phyloP scores from a whole-genome alignment of 2,888 invertebrate genomes.

The Sclerodermus sp. region DNA sequence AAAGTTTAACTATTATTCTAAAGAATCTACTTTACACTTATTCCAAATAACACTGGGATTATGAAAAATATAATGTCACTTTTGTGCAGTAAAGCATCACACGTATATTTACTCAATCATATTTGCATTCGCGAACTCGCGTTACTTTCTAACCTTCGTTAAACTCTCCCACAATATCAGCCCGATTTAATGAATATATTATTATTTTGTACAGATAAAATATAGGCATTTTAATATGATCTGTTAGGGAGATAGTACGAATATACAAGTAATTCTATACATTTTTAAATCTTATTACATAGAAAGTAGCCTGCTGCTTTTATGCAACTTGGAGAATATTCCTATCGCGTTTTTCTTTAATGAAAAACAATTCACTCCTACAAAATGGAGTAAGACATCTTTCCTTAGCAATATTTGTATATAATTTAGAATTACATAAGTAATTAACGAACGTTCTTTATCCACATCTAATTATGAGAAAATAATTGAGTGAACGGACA shows the following conservation, averaged over 20 bases:
- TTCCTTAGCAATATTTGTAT: too few species aligned
- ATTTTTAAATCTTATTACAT: constrained; percentile 29
- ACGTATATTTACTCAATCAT: constrained; percentile 2
- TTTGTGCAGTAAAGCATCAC: constrained; percentile 48
- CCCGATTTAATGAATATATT: constrained; percentile 24
- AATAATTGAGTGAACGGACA: too few species aligned
- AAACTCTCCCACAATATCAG: too few species aligned
- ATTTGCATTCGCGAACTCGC: too few species aligned
- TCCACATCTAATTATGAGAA: too few species aligned
- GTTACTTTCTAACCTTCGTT: too few species aligned
- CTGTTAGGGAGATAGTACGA: constrained; percentile 30
- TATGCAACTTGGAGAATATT: background rate
- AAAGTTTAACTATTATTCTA: constrained; percentile 32
- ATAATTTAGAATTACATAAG: too few species aligned
- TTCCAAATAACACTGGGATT: constrained; percentile 49
- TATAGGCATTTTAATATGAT: constrained; percentile 31
- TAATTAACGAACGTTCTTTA: too few species aligned
- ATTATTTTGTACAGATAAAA: constrained; percentile 51
- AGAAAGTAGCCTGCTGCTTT: constrained; percentile 1
- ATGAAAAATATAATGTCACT: constrained; percentile 57
- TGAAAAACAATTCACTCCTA: constrained; percentile 1
- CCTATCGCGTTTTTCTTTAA: constrained; percentile 6
- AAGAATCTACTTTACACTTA: constrained; percentile 41
- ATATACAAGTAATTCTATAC: constrained; percentile 46
- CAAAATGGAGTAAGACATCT: too few species aligned